Conservation (phyloP, 2,888 invertebrate species). For the Chaetoderma sp. region DNA sequence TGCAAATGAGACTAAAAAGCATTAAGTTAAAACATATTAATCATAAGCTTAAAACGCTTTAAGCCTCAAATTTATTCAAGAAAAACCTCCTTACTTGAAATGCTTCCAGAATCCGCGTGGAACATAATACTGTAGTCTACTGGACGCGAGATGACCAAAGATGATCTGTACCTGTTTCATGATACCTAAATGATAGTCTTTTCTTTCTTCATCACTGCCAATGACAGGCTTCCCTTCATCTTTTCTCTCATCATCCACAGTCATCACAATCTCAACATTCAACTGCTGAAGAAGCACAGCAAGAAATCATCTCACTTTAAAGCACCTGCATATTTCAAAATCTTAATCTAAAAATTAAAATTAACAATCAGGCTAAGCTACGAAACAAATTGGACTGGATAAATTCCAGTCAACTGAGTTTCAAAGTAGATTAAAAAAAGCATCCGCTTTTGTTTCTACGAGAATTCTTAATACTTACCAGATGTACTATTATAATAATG, state of each 20-base stretch:
- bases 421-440: no score
- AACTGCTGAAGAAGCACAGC: constrained; percentile 41
- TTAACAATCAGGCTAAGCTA: no score
- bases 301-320: neutral
- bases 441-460: no score
- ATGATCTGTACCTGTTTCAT: constrained; percentile 97
- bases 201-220: constrained; percentile 70
- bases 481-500: no score
- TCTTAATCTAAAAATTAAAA: no score
- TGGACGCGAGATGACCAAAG: constrained; percentile 95
- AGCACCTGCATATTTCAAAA: neutral
- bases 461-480: no score
- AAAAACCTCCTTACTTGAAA: constrained; percentile 86
- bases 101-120: constrained; percentile 98
- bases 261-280: constrained; percentile 78
- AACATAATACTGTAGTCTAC: constrained; percentile 95
- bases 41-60: no score
- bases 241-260: constrained; percentile 78
- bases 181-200: constrained; percentile 91
- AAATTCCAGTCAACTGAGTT: no score
- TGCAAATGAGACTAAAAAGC: no score
- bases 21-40: no score
- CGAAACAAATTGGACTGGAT: no score
- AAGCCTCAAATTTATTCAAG: no score
- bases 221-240: constrained; percentile 81